Evolutionary conservation across 2,888 invertebrate genomes (phyloP), one percentile per base, ranked within the genome.

Genomic region (Psylliodes chrysocephalus): DNA sequence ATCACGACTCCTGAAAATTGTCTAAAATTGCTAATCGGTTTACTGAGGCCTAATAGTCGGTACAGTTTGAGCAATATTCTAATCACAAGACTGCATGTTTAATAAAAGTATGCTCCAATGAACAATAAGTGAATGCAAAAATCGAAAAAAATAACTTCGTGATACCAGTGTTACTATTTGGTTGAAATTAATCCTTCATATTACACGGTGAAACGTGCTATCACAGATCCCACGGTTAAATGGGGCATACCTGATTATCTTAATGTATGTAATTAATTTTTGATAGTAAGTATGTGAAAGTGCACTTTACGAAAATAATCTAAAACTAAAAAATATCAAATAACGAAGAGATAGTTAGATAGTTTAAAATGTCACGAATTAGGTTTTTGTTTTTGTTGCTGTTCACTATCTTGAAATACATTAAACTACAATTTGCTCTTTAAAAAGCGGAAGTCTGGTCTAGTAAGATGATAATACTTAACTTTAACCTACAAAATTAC

Each of bases 41-140:
- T 12, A 40, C 38, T 3, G 38, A 40, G 15, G 15, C 3, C 18
- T 42, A 17, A 35, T 35, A 3, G 12, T 3, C 35, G 1, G 14
- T 5, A 35, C 12, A 46, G 53, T 59, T 63, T 53, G 12, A 60
- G 54, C 60, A 60, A 60, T 47, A 54, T 52, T 53, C 33, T 38
- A 64, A 52, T 60, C 46, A 49, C 49, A 17, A 30, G 46, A 38
- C 35, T n/a, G 47, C 30, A 28, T 40, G 22, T 47, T 57, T 49
- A 49, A 57, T 65, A 57, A 60, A 65, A 65, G 42, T 65, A 68
- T 64, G 68, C 64, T 66, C 63, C 62, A 60, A 62, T 69, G 57
- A 69, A 66, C 66, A 66, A 57, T 56, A 35, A 65, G 56, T 60
- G 65, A 66, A 66, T 49, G 66, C 59, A 59, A 63, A 64, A 63